phyloP scores from a whole-genome alignment of 1,140 invertebrate species.

The Leguminivora glycinivorella region DNA sequence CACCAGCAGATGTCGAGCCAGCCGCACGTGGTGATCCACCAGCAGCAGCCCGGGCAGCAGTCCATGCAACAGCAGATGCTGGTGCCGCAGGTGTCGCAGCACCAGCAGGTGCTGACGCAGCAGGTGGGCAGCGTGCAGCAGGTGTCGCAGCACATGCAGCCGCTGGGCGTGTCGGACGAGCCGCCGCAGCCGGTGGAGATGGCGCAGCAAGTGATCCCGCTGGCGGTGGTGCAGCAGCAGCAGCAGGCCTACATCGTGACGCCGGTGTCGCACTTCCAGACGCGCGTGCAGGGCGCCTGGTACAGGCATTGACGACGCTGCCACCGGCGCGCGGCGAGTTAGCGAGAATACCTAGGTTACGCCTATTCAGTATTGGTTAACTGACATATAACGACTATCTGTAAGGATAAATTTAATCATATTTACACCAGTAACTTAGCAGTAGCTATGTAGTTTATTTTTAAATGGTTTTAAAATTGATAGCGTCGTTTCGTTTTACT shows the following conservation, averaged over 20 bases:
- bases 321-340: conserved; percentile 57
- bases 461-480: conserved; percentile 40
- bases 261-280: conserved; percentile 81
- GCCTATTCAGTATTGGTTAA: conserved; percentile 76
- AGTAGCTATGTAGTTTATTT: conserved; percentile 68
- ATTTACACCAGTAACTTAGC: conserved; percentile 70
- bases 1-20: conserved; percentile 74
- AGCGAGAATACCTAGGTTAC: conserved; percentile 66
- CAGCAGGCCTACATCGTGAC: conserved; percentile 82
- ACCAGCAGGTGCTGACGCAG: conserved; percentile 73
- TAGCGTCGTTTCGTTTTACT: conserved; percentile 17
- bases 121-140: conserved; percentile 65
- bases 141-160: conserved; percentile 73
- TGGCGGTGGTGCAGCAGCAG: conserved; percentile 81
- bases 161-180: conserved; percentile 72
- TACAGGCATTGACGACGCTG: conserved; percentile 71
- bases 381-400: conserved; percentile 59
- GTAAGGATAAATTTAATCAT: conserved; percentile 67
- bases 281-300: conserved; percentile 74
- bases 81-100: conserved; percentile 74
- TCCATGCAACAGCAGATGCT: conserved; percentile 75
- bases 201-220: conserved; percentile 81
- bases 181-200: conserved; percentile 78
- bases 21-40: conserved; percentile 72
- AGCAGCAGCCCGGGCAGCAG: conserved; percentile 71